Evolutionary conservation across 1,140 invertebrate genomes (phyloP), one percentile per base, ranked within the genome.

Genomic region (Ostrea denselamellosa): DNA sequence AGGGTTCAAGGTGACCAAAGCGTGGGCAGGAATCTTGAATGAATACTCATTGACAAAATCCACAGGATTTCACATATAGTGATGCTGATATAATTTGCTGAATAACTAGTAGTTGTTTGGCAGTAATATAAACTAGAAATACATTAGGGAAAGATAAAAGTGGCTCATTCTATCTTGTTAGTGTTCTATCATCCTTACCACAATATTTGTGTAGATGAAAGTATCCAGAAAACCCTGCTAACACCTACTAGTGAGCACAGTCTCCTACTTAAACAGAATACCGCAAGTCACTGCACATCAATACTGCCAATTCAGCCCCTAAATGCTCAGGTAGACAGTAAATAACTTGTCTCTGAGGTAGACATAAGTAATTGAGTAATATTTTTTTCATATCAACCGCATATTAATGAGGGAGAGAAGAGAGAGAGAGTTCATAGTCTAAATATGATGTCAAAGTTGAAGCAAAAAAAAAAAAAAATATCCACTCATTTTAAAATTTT

Each of bases 111-210:
- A 71, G 68, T 62, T 62, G 56, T 17, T 62, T 62, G n/a, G 17
- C 28, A 71, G 34, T 25, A 71, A 71, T 71, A 71, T 22, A 34
- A 71, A 34, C 25, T 62, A 71, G 68, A 34, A 25, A 34, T 71
- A 25, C 68, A 71, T 71, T 71, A 44, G 28, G 68, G 14, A 25
- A 12, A 71, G 68, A 71, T 71, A 71, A 71, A 28, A 71, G 68
- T 28, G 68, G 12, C 25, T 14, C 12, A 25, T 34, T 71, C 25
- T 14, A 9, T 71, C 28, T 71, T 8, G n/a, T 34, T 71, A 25
- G 68, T 8, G 22, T 12, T 14, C 22, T 71, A 71, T 34, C 68
- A 14, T 8, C 12, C 68, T 71, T 22, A 28, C 68, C 68, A 28
- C 68, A 71, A 25, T 34, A 28, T 71, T 71, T 71, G 22, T 71